These are phyloP conservation scores for Ruditapes philippinarum DNA, from an alignment of 1,140 invertebrate species.

Conservation along the genomic window DNA sequence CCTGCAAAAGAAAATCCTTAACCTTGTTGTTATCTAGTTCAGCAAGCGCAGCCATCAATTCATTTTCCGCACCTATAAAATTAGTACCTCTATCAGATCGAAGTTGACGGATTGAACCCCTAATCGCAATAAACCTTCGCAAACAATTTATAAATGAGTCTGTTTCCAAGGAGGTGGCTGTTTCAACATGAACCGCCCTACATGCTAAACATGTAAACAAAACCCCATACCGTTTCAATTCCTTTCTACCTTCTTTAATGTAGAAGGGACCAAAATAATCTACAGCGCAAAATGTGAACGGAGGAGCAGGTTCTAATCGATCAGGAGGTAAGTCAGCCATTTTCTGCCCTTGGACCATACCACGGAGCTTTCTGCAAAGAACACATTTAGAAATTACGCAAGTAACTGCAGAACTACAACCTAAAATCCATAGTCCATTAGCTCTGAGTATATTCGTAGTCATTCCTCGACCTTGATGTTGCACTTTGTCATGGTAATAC, in stretches of 20 bases:
- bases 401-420: not conserved
- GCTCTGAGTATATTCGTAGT: not conserved
- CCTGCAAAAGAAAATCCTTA: not conserved
- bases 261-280: conserved; percentile 67
- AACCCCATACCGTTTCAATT: conserved; percentile 11
- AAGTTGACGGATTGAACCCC: conserved; percentile 53
- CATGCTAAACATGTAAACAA: conserved; percentile 37
- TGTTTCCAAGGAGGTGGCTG: conserved; percentile 10
- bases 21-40: not conserved
- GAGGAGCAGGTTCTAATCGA: conserved; percentile 47
- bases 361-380: conserved; percentile 51
- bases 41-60: not conserved
- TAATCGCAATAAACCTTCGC: conserved; percentile 57
- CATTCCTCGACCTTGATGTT: not conserved
- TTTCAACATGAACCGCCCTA: conserved; percentile 35
- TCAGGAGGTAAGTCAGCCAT: conserved; percentile 69
- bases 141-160: conserved; percentile 33
- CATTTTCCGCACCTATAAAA: not conserved
- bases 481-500: not conserved
- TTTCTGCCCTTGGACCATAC: conserved; percentile 20
- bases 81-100: conserved; percentile 31
- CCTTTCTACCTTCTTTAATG: conserved; percentile 20
- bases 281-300: conserved; percentile 59
- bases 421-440: conserved; percentile 24
- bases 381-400: conserved; percentile 65